Evolutionary conservation across 1,140 invertebrate species (phyloP).

Genomic region (Melipona quadrifasciata): DNA sequence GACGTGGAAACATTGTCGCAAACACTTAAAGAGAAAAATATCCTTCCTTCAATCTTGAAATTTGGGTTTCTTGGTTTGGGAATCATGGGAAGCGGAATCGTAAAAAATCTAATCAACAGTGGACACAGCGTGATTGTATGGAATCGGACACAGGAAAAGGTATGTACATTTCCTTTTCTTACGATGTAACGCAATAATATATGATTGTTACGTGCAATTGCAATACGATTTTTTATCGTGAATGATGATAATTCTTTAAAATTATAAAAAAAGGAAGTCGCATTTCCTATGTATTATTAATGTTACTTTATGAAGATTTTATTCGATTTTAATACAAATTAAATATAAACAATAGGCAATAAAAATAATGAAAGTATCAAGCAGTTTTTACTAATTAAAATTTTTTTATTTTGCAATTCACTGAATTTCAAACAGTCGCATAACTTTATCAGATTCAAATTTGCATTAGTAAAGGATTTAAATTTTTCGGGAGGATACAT

Average conservation of each 20-base stretch:
- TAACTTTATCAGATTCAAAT: background rate
- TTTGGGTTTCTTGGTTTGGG: constrained; percentile 98
- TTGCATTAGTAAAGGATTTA: background rate
- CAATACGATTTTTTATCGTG: background rate
- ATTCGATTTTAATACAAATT: background rate
- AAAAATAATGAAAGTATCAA: background rate
- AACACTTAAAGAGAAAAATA: constrained; percentile 92
- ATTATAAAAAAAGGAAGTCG: background rate
- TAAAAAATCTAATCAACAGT: constrained; percentile 96
- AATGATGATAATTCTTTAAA: background rate
- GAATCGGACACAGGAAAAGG: constrained; percentile 96
- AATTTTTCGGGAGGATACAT: background rate
- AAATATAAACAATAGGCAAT: background rate
- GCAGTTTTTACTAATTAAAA: background rate
- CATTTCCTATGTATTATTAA: background rate
- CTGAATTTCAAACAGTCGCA: background rate
- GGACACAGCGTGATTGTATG: constrained; percentile 96
- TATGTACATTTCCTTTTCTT: constrained; percentile 82
- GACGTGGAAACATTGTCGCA: constrained; percentile 91
- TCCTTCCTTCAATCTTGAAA: constrained; percentile 91
- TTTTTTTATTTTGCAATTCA: background rate
- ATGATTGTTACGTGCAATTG: background rate
- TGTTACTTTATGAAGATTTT: background rate
- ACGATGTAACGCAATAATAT: constrained; percentile 2
- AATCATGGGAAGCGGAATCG: constrained; percentile 97